A percentile compares a stretch with the other conserved stretches of the same genome.
Conservation (phyloP, 2,797 vertebrate species). For the Hozukius guyotensis region DNA sequence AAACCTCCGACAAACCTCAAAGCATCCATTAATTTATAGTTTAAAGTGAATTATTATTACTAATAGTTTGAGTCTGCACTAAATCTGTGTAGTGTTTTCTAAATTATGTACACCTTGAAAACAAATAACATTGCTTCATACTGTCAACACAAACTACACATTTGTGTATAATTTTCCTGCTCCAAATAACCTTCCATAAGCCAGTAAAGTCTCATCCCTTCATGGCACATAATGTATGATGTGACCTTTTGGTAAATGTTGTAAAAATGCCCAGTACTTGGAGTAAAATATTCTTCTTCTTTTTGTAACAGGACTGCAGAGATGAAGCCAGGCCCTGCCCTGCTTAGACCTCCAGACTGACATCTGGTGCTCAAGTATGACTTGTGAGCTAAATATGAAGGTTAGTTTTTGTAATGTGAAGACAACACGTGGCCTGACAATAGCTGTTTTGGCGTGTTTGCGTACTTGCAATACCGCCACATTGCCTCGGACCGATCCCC, state of each 20-base stretch:
- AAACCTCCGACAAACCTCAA: constrained; percentile 74
- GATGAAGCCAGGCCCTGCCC: not conserved
- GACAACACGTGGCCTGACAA: too few species aligned
- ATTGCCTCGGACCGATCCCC: not conserved
- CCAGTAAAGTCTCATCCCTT: not conserved
- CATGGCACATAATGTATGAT: not conserved
- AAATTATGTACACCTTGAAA: too few species aligned
- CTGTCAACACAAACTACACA: too few species aligned
- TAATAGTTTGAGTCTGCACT: fast-evolving
- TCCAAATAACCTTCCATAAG: too few species aligned
- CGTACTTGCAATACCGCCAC: not conserved
- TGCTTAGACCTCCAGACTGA: constrained; percentile 17
- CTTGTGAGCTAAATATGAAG: not conserved
- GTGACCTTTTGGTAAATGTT: not conserved
- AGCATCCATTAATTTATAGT: too few species aligned
- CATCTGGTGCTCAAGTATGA: not conserved
- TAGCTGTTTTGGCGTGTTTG: too few species aligned
- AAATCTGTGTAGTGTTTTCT: not conserved
- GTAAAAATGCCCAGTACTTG: not conserved
- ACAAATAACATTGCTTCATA: too few species aligned
- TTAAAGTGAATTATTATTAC: not conserved
- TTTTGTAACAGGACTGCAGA: not conserved
- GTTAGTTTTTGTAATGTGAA: not conserved
- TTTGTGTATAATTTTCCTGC: too few species aligned
- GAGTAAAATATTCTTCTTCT: not conserved